These are phyloP conservation scores for Drosophila pallidifrons DNA, from an alignment of 1,140 invertebrate species.

Conservation along the genomic window DNA sequence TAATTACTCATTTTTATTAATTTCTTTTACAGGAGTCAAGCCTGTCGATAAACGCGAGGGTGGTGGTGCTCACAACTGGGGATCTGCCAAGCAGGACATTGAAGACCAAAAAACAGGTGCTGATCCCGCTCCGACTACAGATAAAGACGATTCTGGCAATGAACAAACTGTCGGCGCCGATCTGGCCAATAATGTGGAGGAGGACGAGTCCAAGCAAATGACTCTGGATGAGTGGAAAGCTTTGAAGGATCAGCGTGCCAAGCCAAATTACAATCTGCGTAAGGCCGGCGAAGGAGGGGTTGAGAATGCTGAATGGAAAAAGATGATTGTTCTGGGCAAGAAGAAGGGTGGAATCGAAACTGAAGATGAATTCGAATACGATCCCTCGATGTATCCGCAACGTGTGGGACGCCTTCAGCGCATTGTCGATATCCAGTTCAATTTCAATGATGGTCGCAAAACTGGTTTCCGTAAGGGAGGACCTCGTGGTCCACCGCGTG, in stretches of 20 bases:
- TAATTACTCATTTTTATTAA: not conserved
- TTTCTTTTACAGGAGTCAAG: conserved; percentile 90
- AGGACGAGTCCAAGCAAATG: conserved; percentile 92
- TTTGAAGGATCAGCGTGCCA: conserved; percentile 89
- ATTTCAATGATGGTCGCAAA: conserved; percentile 92
- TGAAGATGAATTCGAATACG: conserved; percentile 89
- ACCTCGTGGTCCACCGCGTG: conserved; percentile 86
- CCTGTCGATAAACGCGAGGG: conserved; percentile 97
- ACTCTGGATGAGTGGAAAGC: conserved; percentile 96
- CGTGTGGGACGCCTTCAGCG: conserved; percentile 94
- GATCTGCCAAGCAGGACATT: conserved; percentile 95
- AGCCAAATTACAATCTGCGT: conserved; percentile 94
- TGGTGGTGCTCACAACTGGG: conserved; percentile 97
- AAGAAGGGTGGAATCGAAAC: conserved; percentile 86
- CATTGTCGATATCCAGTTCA: conserved; percentile 94
- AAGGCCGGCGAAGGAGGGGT: conserved; percentile 97
- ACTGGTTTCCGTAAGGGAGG: conserved; percentile 87
- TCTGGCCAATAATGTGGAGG: conserved; percentile 85
- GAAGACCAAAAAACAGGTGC: conserved; percentile 87
- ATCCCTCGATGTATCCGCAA: conserved; percentile 93
- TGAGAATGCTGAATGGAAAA: conserved; percentile 95
- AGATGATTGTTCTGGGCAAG: conserved; percentile 88
- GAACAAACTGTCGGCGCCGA: conserved; percentile 85
- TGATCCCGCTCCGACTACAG: conserved; percentile 79
- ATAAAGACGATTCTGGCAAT: conserved; percentile 85